Evolutionary conservation across 2,888 invertebrate genomes (phyloP).

Genomic region (Abrostola tripartita): DNA sequence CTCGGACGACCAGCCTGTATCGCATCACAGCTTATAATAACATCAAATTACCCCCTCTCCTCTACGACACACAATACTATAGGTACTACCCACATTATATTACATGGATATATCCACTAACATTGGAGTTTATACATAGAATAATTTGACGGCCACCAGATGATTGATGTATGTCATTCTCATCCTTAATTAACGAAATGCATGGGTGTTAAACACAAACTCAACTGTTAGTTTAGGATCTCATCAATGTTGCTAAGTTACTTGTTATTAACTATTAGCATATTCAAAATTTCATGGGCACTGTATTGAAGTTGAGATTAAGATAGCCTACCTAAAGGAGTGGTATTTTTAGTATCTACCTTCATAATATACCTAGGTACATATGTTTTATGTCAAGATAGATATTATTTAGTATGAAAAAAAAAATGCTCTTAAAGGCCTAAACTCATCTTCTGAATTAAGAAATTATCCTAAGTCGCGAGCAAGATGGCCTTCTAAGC

Average conservation of each 20-base stretch:
- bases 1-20: conserved; percentile 14
- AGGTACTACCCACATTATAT: too few relatives aligned
- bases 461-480: too few relatives aligned
- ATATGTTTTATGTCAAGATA: too few relatives aligned
- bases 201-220: conserved; percentile 17
- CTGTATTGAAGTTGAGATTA: conserved; percentile 25
- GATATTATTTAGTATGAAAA: too few relatives aligned
- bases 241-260: conserved; percentile 42
- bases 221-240: conserved; percentile 46
- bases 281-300: conserved; percentile 26
- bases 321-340: too few relatives aligned
- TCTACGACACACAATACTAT: neutral
- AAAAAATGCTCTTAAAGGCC: too few relatives aligned
- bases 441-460: too few relatives aligned
- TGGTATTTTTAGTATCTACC: too few relatives aligned
- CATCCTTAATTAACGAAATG: conserved; percentile 36
- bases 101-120: too few relatives aligned
- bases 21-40: conserved; percentile 14
- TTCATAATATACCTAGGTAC: too few relatives aligned
- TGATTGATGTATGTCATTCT: conserved; percentile 45
- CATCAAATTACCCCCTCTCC: conserved; percentile 17
- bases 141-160: conserved; percentile 24
- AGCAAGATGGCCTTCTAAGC: too few relatives aligned
- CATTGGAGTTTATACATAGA: conserved; percentile 16
- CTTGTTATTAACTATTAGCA: conserved; percentile 32